These are phyloP conservation scores for Yponomeuta plumbellus DNA, from an alignment of 2,888 invertebrate species.

Conservation along the genomic window DNA sequence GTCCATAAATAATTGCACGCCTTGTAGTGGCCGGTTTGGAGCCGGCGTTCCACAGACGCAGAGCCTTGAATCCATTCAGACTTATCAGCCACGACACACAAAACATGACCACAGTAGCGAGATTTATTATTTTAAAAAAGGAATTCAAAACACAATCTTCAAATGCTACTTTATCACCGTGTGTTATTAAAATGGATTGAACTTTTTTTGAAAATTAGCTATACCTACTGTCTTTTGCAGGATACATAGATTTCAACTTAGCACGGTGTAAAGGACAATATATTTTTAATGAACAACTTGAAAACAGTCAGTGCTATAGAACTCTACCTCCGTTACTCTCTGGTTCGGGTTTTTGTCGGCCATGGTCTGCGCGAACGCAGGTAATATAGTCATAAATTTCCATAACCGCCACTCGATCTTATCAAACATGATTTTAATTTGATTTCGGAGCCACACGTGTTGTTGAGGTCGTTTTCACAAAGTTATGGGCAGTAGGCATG, in stretches of 20 bases:
- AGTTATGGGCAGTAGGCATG: slow-evolving; percentile 65
- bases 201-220: too few relatives aligned
- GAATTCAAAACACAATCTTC: too few relatives aligned
- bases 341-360: slow-evolving; percentile 67
- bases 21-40: slow-evolving; percentile 13
- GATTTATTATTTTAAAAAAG: too few relatives aligned
- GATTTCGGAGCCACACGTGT: slow-evolving; percentile 75
- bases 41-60: neutral
- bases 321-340: slow-evolving; percentile 30
- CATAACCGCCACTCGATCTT: slow-evolving; percentile 77
- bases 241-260: too few relatives aligned
- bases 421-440: slow-evolving; percentile 77
- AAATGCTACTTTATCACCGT: too few relatives aligned
- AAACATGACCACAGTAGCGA: too few relatives aligned
- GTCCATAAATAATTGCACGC: slow-evolving; percentile 69
- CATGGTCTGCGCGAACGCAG: slow-evolving; percentile 66
- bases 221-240: too few relatives aligned
- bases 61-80: neutral
- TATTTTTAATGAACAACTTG: neutral
- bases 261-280: neutral
- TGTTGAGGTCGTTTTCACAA: slow-evolving; percentile 51
- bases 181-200: too few relatives aligned
- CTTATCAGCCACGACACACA: neutral
- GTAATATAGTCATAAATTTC: slow-evolving; percentile 78
- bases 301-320: neutral